Evolutionary conservation across 2,113 vertebrate genomes (phyloP).

Genomic region (Bos taurus): DNA sequence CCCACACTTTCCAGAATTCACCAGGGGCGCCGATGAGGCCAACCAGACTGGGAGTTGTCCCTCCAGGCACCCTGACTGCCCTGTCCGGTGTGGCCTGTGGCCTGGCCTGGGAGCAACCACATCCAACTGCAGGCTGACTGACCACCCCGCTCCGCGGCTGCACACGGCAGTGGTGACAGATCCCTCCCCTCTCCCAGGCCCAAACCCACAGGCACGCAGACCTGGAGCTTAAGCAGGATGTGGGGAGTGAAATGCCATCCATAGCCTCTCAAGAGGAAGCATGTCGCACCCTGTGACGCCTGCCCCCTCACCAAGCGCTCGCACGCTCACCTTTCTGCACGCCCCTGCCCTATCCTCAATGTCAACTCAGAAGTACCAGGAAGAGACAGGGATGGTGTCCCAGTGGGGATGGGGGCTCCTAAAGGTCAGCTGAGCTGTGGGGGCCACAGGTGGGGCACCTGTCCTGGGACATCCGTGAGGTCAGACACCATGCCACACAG

Average conservation of each 20-base stretch:
- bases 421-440: background rate
- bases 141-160: rapidly evolving
- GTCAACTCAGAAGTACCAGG: background rate
- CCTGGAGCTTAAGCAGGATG: background rate
- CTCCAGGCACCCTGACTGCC: background rate
- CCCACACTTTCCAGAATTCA: background rate
- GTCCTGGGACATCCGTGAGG: background rate
- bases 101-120: background rate
- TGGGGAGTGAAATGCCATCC: background rate
- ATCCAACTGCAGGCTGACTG: background rate
- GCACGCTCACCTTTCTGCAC: background rate
- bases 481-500: rapidly evolving
- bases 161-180: rapidly evolving
- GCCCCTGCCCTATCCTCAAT: background rate
- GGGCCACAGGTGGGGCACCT: background rate
- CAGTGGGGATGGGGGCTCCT: too few species aligned
- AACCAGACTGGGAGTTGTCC: background rate
- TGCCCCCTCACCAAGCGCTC: background rate
- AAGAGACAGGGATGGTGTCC: background rate
- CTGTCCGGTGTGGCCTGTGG: background rate
- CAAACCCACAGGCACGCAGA: background rate
- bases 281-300: background rate
- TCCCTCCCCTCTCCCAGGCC: background rate
- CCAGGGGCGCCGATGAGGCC: background rate
- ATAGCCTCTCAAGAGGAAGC: background rate